Evolutionary conservation across 2,113 vertebrate genomes (phyloP).

Genomic region (Euleptes europaea): DNA sequence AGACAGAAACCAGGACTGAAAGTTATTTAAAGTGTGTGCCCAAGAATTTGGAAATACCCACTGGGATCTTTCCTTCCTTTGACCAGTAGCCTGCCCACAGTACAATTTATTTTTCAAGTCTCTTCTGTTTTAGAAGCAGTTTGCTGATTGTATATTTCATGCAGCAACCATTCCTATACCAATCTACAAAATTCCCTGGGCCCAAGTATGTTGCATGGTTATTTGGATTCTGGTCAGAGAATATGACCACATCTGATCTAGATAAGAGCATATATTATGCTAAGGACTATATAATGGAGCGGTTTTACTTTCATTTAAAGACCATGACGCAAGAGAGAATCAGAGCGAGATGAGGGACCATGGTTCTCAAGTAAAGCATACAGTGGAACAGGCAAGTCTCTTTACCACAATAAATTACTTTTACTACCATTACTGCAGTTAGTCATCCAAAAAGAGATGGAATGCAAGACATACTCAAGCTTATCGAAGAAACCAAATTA

Average conservation of each 20-base stretch:
- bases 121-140: not conserved
- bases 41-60: no score
- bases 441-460: not conserved
- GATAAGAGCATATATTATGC: not conserved
- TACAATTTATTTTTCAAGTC: not conserved
- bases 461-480: not conserved
- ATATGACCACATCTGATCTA: not conserved
- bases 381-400: not conserved
- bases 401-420: not conserved
- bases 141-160: not conserved
- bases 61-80: not conserved
- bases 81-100: not conserved
- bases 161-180: no score
- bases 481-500: not conserved
- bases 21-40: no score
- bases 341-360: no score
- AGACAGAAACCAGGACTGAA: no score
- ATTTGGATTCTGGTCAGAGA: not conserved
- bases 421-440: not conserved
- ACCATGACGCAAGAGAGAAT: no score
- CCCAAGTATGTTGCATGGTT: no score
- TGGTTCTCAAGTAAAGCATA: no score
- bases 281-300: not conserved
- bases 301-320: no score
- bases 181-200: not conserved